Evolutionary conservation across 2,888 invertebrate genomes (phyloP), one percentile per base, ranked within the genome.

Genomic region (Cryptocheilus praepositus): DNA sequence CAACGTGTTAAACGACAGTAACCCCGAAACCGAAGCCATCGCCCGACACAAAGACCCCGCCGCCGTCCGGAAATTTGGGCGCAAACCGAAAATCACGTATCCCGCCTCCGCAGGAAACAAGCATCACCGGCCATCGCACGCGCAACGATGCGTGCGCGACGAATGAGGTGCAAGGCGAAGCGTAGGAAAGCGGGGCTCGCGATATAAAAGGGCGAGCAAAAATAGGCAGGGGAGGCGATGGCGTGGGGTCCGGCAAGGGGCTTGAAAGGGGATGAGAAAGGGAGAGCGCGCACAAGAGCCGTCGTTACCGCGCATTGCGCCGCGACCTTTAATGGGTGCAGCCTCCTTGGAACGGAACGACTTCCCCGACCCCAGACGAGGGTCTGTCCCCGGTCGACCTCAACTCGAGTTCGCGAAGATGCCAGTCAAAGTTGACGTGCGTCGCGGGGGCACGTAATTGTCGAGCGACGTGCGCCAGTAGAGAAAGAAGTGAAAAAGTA

Each of bases 221-320:
- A 57, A 43, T 44, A 57, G 28, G 44, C 49, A 3, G 25, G 25
- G 25, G 3, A 43, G 55, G 58, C 19, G n/a, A n/a, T 46, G 49
- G 36, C n/a, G n/a, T n/a, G n/a, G n/a, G 16, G 22, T 11, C 52
- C 25, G 21, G 3, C 22, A n/a, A 22, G 11, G 21, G 18, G 45
- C 16, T 36, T 28, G 46, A 21, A 56, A 22, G 60, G 45, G 18
- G 53, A 65, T 45, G 28, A 7, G 67, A 25, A 45, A 61, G 21
- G 13, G 60, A 58, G 58, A 53, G 55, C 72, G 59, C 66, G 70
- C 44, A 28, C 22, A 82, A 79, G 83, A 62, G 81, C 81, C 85
- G 85, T 78, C 84, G 77, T n/a, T 56, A 63, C 36, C 77, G 79
- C 81, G 81, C 76, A 76, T 44, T 83, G 83, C 82, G 85, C 85